Evolutionary conservation across 1,140 invertebrate genomes (phyloP), one percentile per base, ranked within the genome.

Genomic region (Patella vulgata): DNA sequence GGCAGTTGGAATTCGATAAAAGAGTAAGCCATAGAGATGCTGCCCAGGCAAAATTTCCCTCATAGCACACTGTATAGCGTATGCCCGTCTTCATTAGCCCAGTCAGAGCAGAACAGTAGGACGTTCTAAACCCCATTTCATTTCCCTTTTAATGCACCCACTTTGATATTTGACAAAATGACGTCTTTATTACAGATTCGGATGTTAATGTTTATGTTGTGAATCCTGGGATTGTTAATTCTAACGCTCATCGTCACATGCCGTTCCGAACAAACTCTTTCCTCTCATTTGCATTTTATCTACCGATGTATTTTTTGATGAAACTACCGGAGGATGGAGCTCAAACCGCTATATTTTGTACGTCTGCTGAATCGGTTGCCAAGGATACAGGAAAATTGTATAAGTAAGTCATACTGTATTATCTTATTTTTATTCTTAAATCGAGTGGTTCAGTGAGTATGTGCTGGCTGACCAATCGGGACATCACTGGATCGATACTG

Each of bases 181-280:
- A 36, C 14, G n/a, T 46, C 27, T 33, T 42, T n/a, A n/a, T 69
- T 80, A 31, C 63, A 83, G 85, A 81, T 2, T 82, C 88, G 17
- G 88, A 89, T 12, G 89, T 97, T 0, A 93, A 90, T 0, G 92
- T 88, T 0, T 95, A 96, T 82, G 92, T 90, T 74, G 81, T 95
- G 12, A 93, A 96, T 85, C 94, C 94, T 3, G 94, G 94, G 2
- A 86, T 95, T 79, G 91, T 95, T 31, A 86, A 86, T 43, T 94
- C 93, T 0, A 90, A 93, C 59, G 75, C 95, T 0, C 88, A 88
- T 31, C 88, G 92, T 36, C 89, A 95, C 78, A 89, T 95, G 88
- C 84, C 88, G 65, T 76, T 84, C 1, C 82, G 86, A 1, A 67
- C 74, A 39, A 78, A 64, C 46, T 55, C 63, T 3, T 76, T 83